A percentile compares a stretch with the other conserved stretches of the same genome.
phyloP scores from a whole-genome alignment of 1,140 invertebrate genomes.

The Apis florea region DNA sequence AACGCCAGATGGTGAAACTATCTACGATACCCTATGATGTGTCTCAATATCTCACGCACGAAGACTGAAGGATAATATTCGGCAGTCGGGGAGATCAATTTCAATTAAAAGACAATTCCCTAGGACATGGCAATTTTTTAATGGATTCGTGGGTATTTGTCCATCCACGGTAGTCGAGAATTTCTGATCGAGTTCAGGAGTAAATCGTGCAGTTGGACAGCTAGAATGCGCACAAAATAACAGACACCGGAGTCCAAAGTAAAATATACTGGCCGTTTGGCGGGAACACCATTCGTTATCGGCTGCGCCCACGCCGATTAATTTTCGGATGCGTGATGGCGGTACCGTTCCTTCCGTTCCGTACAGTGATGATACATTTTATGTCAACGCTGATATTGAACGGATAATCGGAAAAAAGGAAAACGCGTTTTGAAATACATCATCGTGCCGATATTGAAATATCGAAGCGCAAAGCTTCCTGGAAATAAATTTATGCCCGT shows the following conservation, averaged over 20 bases:
- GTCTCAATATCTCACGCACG: neutral
- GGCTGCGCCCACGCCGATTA: slow-evolving; percentile 72
- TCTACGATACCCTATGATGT: neutral
- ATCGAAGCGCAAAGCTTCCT: slow-evolving; percentile 39
- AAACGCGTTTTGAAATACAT: slow-evolving; percentile 57
- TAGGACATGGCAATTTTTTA: slow-evolving; percentile 58
- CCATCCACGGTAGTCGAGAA: slow-evolving; percentile 50
- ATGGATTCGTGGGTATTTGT: slow-evolving; percentile 62
- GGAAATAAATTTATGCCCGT: slow-evolving; percentile 53
- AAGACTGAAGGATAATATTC: slow-evolving; percentile 16
- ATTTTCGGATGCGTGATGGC: slow-evolving; percentile 71
- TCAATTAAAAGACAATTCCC: slow-evolving; percentile 38
- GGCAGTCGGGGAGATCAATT: slow-evolving; percentile 20
- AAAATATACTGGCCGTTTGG: slow-evolving; percentile 73
- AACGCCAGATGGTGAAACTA: slow-evolving; percentile 18
- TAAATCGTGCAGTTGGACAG: slow-evolving; percentile 66
- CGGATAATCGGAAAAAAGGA: slow-evolving; percentile 65
- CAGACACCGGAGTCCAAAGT: slow-evolving; percentile 69
- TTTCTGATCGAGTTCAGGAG: slow-evolving; percentile 63
- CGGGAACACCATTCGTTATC: slow-evolving; percentile 72
- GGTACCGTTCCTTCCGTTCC: slow-evolving; percentile 56
- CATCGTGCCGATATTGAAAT: slow-evolving; percentile 54
- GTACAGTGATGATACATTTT: slow-evolving; percentile 67
- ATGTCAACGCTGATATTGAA: slow-evolving; percentile 65
- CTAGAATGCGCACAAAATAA: slow-evolving; percentile 70